Evolutionary conservation across 2,113 vertebrate genomes (phyloP).

Genomic region (Nothoprocta pentlandii): DNA sequence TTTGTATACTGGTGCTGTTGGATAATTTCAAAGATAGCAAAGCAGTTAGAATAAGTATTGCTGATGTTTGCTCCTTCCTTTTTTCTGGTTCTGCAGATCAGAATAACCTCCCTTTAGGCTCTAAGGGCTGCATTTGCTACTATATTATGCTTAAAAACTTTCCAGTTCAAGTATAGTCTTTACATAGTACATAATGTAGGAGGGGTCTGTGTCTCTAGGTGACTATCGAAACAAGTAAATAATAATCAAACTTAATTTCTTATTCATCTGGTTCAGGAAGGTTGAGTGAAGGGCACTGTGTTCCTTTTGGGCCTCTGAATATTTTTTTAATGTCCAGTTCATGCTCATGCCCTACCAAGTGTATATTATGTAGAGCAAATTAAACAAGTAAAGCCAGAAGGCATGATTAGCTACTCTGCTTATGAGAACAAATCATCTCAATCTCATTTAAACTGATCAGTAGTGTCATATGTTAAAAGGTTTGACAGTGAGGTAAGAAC

Average conservation of each 20-base stretch:
- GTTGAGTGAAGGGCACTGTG: not conserved
- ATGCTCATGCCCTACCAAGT: not conserved
- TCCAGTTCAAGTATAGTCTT: not conserved
- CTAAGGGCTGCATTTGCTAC: not conserved
- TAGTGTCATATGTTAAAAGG: not conserved
- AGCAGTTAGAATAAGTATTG: not conserved
- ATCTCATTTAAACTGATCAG: not conserved
- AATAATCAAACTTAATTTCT: not conserved
- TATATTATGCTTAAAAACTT: not conserved
- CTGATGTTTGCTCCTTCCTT: not conserved
- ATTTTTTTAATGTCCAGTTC: not conserved
- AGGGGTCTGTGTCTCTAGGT: rapidly evolving
- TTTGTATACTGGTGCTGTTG: not conserved
- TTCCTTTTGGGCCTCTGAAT: not conserved
- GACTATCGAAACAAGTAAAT: not conserved
- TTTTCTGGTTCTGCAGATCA: not conserved
- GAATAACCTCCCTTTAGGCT: not conserved
- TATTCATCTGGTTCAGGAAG: not conserved
- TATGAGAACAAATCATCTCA: not conserved
- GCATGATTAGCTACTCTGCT: not conserved
- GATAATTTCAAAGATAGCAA: not conserved
- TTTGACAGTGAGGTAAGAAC: not conserved
- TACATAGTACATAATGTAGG: not conserved
- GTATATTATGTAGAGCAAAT: not conserved
- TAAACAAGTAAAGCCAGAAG: not conserved